Conservation (phyloP, 2,797 vertebrate species). For the Betta splendens region DNA sequence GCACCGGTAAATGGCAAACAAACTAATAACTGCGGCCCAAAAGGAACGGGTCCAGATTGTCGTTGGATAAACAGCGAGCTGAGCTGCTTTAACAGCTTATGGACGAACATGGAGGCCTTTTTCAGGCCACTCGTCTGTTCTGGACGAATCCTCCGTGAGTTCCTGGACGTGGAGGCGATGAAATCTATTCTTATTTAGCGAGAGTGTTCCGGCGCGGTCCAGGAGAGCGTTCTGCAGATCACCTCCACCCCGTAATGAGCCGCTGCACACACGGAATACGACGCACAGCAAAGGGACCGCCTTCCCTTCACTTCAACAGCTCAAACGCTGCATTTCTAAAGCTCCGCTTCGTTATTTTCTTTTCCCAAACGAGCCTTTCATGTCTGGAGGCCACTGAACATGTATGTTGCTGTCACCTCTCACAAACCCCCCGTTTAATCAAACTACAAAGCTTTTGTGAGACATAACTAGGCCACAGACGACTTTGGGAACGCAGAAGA, state of each 20-base stretch:
- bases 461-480: slow-evolving; percentile 61
- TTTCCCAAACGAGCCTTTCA: slow-evolving; percentile 47
- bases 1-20: slow-evolving; percentile 54
- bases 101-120: slow-evolving; percentile 60
- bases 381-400: slow-evolving; percentile 43
- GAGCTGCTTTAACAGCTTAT: slow-evolving; percentile 48
- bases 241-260: slow-evolving; percentile 50
- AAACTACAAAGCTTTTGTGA: slow-evolving; percentile 68
- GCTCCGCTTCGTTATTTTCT: slow-evolving; percentile 43
- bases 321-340: slow-evolving; percentile 30
- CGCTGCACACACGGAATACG: slow-evolving; percentile 31
- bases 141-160: slow-evolving; percentile 62
- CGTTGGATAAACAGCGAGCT: slow-evolving; percentile 66
- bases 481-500: slow-evolving; percentile 51
- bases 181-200: slow-evolving; percentile 68
- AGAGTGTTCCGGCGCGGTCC: slow-evolving; percentile 45
- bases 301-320: slow-evolving; percentile 24
- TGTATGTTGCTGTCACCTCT: slow-evolving; percentile 57
- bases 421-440: slow-evolving; percentile 64
- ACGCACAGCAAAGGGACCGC: slow-evolving; percentile 21
- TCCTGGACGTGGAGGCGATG: slow-evolving; percentile 51
- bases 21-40: slow-evolving; percentile 53
- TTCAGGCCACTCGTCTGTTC: slow-evolving; percentile 64
- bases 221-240: slow-evolving; percentile 54
- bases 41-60: slow-evolving; percentile 53